Evolutionary conservation across 1,140 invertebrate genomes (phyloP).

Genomic region (Phortica variegata): DNA sequence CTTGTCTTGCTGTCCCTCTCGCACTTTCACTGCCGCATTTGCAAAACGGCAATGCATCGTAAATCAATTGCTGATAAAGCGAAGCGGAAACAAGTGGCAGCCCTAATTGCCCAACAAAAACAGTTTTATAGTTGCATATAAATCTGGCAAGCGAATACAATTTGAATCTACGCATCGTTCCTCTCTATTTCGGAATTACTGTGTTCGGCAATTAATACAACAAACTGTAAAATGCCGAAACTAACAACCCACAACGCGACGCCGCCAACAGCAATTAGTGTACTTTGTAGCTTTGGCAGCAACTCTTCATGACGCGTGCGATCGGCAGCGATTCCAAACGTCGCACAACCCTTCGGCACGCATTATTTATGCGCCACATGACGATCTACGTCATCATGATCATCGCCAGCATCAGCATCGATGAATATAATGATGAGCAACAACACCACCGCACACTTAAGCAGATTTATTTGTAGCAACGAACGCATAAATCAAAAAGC

Average conservation of each 20-base stretch:
- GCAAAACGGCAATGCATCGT: constrained; percentile 46
- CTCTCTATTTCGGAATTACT: too few species aligned
- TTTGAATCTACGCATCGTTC: too few species aligned
- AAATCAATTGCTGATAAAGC: constrained; percentile 56
- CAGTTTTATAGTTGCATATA: too few species aligned
- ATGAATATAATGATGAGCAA: too few species aligned
- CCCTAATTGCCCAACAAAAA: constrained; percentile 46
- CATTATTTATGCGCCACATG: too few species aligned
- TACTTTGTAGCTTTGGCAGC: background rate
- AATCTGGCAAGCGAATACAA: too few species aligned
- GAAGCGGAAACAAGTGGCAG: constrained; percentile 54
- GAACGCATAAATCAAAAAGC: constrained; percentile 21
- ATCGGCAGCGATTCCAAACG: too few species aligned
- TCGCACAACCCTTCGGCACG: too few species aligned
- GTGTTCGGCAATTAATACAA: constrained; percentile 47
- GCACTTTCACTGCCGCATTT: constrained; percentile 1
- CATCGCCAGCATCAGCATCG: too few species aligned
- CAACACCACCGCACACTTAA: too few species aligned
- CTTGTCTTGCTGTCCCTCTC: background rate
- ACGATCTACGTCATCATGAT: too few species aligned
- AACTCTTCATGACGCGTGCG: background rate
- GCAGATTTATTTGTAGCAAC: constrained; percentile 38
- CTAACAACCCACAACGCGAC: constrained; percentile 29
- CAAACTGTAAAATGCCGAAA: constrained; percentile 41
- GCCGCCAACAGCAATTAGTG: background rate